Conservation (phyloP, 2,113 vertebrate species). For the Nothobranchius kuhntae region DNA sequence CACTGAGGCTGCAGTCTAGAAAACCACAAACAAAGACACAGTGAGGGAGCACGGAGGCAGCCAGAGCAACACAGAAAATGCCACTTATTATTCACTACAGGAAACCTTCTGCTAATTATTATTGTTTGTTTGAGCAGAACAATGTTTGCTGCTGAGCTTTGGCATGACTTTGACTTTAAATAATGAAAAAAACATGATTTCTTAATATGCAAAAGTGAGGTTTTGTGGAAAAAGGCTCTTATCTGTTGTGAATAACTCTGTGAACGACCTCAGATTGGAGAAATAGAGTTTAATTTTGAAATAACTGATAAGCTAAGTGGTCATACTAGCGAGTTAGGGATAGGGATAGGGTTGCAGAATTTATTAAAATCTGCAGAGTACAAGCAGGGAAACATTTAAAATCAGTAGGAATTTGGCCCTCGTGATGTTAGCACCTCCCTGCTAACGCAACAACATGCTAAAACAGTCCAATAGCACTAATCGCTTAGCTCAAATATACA, state of each 20-base stretch:
- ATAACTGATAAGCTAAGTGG: too few species aligned
- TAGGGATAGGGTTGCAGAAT: too few species aligned
- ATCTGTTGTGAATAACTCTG: background rate
- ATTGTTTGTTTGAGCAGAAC: constrained; percentile 39
- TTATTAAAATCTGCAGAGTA: too few species aligned
- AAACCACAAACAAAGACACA: constrained; percentile 74
- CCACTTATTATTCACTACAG: constrained; percentile 49
- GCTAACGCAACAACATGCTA: too few species aligned
- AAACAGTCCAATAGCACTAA: too few species aligned
- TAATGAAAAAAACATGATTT: too few species aligned
- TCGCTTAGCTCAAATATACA: too few species aligned
- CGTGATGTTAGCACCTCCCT: too few species aligned
- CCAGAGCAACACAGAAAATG: constrained; percentile 65
- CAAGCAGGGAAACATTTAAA: too few species aligned
- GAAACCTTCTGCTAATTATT: constrained; percentile 22
- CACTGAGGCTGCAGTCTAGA: constrained; percentile 62
- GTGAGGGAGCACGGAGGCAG: constrained; percentile 58
- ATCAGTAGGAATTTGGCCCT: too few species aligned
- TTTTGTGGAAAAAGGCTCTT: background rate
- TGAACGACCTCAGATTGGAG: background rate
- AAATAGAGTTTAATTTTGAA: background rate
- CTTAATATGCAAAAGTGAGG: too few species aligned
- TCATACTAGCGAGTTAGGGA: too few species aligned
- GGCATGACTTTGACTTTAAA: constrained; percentile 19
- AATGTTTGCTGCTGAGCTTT: constrained; percentile 24